These are phyloP conservation scores for Gymnoscopelus braueri DNA, from an alignment of 2,797 vertebrate genomes.

Conservation along the genomic window DNA sequence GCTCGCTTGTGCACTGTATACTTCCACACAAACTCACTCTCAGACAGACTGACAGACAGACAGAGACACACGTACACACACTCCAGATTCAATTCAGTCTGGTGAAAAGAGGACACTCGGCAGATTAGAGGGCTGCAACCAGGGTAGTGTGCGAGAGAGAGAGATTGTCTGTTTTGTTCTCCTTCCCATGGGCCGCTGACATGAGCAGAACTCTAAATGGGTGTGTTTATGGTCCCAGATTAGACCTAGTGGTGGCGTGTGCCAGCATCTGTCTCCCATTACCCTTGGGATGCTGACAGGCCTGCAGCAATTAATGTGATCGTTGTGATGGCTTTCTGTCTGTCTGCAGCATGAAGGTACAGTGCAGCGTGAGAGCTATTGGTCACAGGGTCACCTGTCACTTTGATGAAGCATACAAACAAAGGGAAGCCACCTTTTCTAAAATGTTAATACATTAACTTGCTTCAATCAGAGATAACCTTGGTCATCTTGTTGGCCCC, in stretches of 20 bases:
- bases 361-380: slow-evolving; percentile 34
- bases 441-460: too few species aligned
- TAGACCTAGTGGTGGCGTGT: slow-evolving; percentile 52
- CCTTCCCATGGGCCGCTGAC: slow-evolving; percentile 13
- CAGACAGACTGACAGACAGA: too few species aligned
- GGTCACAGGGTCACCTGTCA: slow-evolving; percentile 31
- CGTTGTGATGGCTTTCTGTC: slow-evolving; percentile 44
- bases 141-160: slow-evolving; percentile 18
- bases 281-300: slow-evolving; percentile 58
- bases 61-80: slow-evolving; percentile 11
- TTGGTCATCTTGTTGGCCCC: too few species aligned
- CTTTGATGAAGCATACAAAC: too few species aligned
- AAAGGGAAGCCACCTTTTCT: too few species aligned
- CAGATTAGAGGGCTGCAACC: slow-evolving; percentile 56
- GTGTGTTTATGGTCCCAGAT: slow-evolving; percentile 61
- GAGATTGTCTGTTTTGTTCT: slow-evolving; percentile 16
- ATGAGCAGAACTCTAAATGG: slow-evolving; percentile 39
- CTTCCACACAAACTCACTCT: slow-evolving; percentile 26
- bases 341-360: slow-evolving; percentile 51
- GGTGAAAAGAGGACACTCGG: slow-evolving; percentile 34
- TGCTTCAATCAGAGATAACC: too few species aligned
- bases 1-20: slow-evolving; percentile 13
- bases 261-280: slow-evolving; percentile 74
- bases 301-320: slow-evolving; percentile 67
- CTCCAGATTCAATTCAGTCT: slow-evolving; percentile 41